A percentile compares a stretch with the other conserved stretches of the same genome.
Conservation (phyloP, 2,888 invertebrate species). For the Melinaea marsaeus region DNA sequence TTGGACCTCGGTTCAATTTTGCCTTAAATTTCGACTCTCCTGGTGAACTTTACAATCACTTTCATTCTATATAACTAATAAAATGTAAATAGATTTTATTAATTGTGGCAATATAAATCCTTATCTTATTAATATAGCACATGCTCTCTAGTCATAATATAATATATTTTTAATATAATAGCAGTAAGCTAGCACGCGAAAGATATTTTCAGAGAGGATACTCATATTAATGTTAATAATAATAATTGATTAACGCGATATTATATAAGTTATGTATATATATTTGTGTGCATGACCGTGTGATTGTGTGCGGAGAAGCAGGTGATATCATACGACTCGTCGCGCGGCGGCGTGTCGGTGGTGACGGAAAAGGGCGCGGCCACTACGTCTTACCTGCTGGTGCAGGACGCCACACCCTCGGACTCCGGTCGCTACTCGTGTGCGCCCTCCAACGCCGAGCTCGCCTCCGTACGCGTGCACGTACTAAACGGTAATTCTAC, state of each 20-base stretch:
- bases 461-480: constrained; percentile 92
- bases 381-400: constrained; percentile 92
- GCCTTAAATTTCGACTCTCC: neutral
- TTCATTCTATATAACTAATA: too few species aligned
- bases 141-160: too few species aligned
- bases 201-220: too few species aligned
- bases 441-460: constrained; percentile 94
- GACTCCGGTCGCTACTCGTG: constrained; percentile 96
- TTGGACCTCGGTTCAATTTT: neutral
- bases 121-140: too few species aligned
- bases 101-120: too few species aligned
- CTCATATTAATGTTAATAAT: too few species aligned
- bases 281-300: constrained; percentile 23
- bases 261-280: neutral
- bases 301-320: constrained; percentile 60
- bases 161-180: too few species aligned
- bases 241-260: too few species aligned
- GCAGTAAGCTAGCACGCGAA: too few species aligned
- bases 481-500: constrained; percentile 87
- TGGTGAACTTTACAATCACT: too few species aligned
- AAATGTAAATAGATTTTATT: too few species aligned
- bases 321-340: constrained; percentile 94
- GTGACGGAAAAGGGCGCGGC: constrained; percentile 94
- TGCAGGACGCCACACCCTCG: constrained; percentile 89
- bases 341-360: constrained; percentile 91